phyloP scores from a whole-genome alignment of 2,797 vertebrate species.

The Gallinago solitaria region DNA sequence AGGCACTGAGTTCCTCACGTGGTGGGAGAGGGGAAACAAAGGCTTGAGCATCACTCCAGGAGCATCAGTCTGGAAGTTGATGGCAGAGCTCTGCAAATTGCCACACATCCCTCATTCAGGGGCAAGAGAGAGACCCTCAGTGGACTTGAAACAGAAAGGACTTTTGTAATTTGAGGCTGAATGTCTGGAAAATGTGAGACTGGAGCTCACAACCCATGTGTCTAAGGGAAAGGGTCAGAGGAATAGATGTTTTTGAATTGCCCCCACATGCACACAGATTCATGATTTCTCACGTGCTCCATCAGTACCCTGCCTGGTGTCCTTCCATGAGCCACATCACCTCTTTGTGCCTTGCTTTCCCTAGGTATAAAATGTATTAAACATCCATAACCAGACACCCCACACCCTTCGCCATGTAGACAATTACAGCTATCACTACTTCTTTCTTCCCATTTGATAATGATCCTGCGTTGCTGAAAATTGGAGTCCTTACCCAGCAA shows the following conservation, averaged over 20 bases:
- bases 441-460: neutral
- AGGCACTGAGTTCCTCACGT: neutral
- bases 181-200: fast-evolving
- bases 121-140: neutral
- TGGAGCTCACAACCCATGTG: neutral
- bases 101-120: neutral
- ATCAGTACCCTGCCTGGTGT: neutral
- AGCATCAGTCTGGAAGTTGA: neutral
- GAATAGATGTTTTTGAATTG: neutral
- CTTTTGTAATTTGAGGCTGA: neutral
- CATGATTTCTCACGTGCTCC: neutral
- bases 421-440: neutral
- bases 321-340: fast-evolving
- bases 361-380: neutral
- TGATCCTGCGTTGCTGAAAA: neutral
- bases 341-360: neutral
- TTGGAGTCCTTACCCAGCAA: neutral
- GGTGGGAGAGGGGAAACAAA: neutral
- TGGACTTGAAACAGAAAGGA: neutral
- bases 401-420: neutral
- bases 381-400: neutral
- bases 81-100: neutral
- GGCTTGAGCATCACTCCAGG: neutral
- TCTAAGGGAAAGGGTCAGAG: neutral
- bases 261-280: neutral